phyloP scores from a whole-genome alignment of 2,113 vertebrate genomes.

The Pseudopodoces humilis region DNA sequence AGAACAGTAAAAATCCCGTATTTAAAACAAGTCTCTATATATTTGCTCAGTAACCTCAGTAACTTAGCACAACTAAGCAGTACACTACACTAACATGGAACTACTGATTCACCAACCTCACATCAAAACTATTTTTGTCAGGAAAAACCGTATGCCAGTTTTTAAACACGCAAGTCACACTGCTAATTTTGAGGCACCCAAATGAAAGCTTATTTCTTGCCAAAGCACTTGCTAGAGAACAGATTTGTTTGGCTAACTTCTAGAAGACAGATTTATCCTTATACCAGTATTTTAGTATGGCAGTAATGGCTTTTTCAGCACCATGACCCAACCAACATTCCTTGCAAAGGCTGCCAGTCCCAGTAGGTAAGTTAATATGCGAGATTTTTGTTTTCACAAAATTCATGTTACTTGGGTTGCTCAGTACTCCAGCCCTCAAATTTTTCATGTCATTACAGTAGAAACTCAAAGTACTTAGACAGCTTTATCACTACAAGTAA shows the following conservation, averaged over 20 bases:
- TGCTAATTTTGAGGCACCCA: conserved; percentile 34
- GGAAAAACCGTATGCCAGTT: background rate
- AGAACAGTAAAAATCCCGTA: background rate
- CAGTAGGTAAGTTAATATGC: background rate
- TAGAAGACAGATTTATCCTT: conserved; percentile 38
- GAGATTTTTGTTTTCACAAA: background rate
- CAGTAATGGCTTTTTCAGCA: background rate
- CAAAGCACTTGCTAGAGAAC: conserved; percentile 39
- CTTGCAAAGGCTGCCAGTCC: background rate
- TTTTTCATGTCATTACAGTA: background rate
- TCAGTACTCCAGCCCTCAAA: background rate
- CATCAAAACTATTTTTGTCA: background rate
- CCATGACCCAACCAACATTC: background rate
- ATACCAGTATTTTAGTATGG: background rate
- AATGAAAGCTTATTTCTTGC: conserved; percentile 50
- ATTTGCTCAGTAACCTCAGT: background rate
- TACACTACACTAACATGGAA: background rate
- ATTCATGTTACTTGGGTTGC: background rate
- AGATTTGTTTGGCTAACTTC: conserved; percentile 61
- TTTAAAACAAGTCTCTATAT: background rate
- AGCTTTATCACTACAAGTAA: conserved; percentile 7
- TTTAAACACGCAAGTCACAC: background rate
- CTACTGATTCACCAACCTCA: background rate
- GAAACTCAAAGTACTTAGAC: background rate
- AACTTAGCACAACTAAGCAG: background rate